A percentile compares a stretch with the other conserved stretches of the same genome.
phyloP scores from a whole-genome alignment of 2,888 invertebrate genomes.

The Strigamia crassipes region DNA sequence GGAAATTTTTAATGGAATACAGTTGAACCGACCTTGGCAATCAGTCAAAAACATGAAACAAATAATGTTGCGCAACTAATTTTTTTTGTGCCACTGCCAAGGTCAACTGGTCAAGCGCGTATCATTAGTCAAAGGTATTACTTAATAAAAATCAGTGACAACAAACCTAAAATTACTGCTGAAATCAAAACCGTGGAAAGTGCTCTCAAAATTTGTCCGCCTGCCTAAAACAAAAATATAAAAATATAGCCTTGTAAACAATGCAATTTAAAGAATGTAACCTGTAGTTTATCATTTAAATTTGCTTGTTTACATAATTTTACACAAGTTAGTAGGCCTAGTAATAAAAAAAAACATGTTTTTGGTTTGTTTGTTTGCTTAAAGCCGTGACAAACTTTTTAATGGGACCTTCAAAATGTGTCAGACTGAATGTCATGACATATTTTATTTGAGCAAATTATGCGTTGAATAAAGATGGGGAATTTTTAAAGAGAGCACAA shows the following conservation, averaged over 20 bases:
- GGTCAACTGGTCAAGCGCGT: not conserved
- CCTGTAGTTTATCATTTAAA: too few species aligned
- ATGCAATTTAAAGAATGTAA: too few species aligned
- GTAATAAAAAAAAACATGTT: too few species aligned
- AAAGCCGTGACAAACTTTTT: not conserved
- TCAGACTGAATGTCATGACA: not conserved
- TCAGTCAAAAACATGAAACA: not conserved
- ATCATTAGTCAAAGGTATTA: conserved; percentile 4
- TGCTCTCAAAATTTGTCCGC: conserved; percentile 6
- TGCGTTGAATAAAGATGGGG: not conserved
- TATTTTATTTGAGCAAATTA: not conserved
- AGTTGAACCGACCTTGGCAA: not conserved
- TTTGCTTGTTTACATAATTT: too few species aligned
- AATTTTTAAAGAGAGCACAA: not conserved
- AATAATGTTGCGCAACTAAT: not conserved
- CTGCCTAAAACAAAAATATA: not conserved
- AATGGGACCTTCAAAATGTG: not conserved
- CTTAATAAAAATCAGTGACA: not conserved
- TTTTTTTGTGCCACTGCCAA: not conserved
- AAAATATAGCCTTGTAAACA: too few species aligned
- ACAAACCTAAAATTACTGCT: conserved; percentile 41
- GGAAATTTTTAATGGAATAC: not conserved
- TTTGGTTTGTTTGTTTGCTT: not conserved
- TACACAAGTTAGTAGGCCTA: too few species aligned
- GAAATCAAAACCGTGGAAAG: conserved; percentile 25